These are phyloP conservation scores for Acrocephalus scirpaceus DNA, from an alignment of 2,797 vertebrate species.

Conservation along the genomic window DNA sequence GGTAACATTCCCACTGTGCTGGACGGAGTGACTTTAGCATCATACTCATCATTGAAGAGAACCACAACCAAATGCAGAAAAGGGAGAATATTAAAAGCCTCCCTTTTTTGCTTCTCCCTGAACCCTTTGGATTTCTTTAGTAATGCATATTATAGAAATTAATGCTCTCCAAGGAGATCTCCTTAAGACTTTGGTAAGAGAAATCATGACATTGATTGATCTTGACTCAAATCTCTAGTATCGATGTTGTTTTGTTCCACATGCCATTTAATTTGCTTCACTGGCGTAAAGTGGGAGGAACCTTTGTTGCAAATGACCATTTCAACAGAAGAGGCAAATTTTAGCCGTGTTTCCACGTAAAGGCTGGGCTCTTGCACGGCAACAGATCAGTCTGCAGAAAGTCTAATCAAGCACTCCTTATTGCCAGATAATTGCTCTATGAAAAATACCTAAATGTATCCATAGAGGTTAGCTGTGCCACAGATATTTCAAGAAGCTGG, in stretches of 20 bases:
- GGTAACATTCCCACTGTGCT: conserved; percentile 29
- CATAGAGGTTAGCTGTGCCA: neutral
- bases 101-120: neutral
- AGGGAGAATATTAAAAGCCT: neutral
- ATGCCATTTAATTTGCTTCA: neutral
- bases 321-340: neutral
- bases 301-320: neutral
- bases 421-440: neutral
- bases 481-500: neutral
- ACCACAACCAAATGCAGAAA: conserved; percentile 4
- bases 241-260: neutral
- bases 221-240: neutral
- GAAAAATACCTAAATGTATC: neutral
- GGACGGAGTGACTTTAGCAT: neutral
- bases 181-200: neutral
- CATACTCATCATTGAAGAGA: neutral
- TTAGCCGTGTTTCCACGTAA: neutral
- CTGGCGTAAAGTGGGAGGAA: neutral
- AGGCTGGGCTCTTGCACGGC: neutral
- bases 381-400: neutral
- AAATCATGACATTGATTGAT: neutral
- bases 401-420: neutral
- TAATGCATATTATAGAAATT: neutral
- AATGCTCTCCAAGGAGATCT: neutral
- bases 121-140: neutral